A percentile compares a stretch with the other conserved stretches of the same genome.
phyloP scores from a whole-genome alignment of 92 coral and sea anemone genomes.

The Porites rus region DNA sequence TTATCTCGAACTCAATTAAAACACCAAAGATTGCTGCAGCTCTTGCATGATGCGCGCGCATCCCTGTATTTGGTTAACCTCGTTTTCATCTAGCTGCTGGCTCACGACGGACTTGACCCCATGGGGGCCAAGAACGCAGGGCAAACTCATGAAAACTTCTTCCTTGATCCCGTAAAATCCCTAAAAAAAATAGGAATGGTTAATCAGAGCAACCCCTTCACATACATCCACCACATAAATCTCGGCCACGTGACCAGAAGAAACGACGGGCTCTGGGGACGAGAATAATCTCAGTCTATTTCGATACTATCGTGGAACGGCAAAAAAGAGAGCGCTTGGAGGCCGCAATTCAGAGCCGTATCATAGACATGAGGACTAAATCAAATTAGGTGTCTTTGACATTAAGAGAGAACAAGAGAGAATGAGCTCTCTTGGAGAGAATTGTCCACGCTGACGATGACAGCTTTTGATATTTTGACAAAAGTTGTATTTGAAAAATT shows the following conservation, averaged over 20 bases:
- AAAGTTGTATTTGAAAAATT: no score
- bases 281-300: no score
- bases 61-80: slow-evolving; percentile 31
- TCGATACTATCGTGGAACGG: no score
- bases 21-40: slow-evolving; percentile 26
- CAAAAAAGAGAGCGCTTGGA: no score
- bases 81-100: slow-evolving; percentile 39
- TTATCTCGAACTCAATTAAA: background rate
- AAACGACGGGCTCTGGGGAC: no score
- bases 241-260: background rate
- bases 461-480: no score
- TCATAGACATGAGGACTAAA: no score
- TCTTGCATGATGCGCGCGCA: slow-evolving; percentile 45
- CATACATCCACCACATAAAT: background rate
- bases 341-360: no score
- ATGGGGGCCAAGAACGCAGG: slow-evolving; percentile 46
- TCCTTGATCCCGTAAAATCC: slow-evolving; percentile 52
- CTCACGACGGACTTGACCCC: slow-evolving; percentile 39
- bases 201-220: background rate
- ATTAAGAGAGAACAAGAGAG: no score
- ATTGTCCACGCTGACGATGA: no score
- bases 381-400: no score
- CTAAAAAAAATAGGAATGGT: background rate
- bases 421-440: no score
- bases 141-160: slow-evolving; percentile 48